These are phyloP conservation scores for Squalus acanthias DNA, from an alignment of 2,797 vertebrate species.

Conservation along the genomic window DNA sequence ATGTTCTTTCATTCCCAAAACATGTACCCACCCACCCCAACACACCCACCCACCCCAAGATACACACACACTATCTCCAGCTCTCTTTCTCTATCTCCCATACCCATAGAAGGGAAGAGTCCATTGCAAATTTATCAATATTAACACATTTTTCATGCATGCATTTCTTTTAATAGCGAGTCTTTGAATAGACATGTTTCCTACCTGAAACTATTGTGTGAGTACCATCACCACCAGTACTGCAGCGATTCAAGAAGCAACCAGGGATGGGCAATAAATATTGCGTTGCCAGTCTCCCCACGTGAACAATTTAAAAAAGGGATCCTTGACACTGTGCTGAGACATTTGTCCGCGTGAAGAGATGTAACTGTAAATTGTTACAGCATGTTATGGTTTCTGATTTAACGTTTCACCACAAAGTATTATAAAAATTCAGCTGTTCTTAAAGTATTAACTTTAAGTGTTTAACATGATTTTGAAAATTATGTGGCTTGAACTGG, in stretches of 20 bases:
- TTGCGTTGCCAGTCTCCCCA: too few relatives aligned
- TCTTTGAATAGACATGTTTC: not conserved
- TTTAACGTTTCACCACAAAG: not conserved
- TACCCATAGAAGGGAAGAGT: not conserved
- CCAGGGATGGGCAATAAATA: too few relatives aligned
- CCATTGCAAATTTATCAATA: not conserved
- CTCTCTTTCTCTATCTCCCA: not conserved
- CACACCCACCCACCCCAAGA: not conserved
- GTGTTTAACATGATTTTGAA: not conserved
- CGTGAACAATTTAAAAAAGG: too few relatives aligned
- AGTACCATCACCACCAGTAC: not conserved
- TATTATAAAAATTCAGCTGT: not conserved
- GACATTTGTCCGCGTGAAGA: too few relatives aligned
- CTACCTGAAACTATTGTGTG: not conserved
- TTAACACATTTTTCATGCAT: not conserved
- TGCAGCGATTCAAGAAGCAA: not conserved
- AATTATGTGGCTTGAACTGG: not conserved
- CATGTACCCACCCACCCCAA: too few relatives aligned
- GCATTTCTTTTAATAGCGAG: not conserved
- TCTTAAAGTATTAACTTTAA: not conserved
- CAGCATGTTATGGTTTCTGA: not conserved
- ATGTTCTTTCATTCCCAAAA: not conserved
- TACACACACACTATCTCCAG: not conserved
- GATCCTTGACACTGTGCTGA: too few relatives aligned
- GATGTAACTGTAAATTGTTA: too few relatives aligned